phyloP scores from a whole-genome alignment of 2,113 vertebrate genomes.

The Tyrannus savana region DNA sequence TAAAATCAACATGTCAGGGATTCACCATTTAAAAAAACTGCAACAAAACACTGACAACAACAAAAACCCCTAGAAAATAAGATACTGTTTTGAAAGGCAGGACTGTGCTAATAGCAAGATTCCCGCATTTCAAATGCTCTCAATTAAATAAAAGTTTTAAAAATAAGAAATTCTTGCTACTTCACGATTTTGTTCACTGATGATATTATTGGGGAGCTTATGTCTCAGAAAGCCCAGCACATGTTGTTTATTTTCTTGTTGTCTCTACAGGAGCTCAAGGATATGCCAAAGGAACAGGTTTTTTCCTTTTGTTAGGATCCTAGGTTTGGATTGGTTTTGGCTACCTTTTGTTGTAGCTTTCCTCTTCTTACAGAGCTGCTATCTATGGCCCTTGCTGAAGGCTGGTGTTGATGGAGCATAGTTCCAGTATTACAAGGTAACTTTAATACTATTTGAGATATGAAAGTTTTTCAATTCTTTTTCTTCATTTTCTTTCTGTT shows the following conservation, averaged over 20 bases:
- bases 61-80: background rate
- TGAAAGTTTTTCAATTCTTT: background rate
- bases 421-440: background rate
- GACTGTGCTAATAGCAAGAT: background rate
- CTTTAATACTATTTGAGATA: background rate
- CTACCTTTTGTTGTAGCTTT: background rate
- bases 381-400: background rate
- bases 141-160: background rate
- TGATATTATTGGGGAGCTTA: background rate
- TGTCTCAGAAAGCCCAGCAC: background rate
- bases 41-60: background rate
- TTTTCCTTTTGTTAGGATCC: background rate
- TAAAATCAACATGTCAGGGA: background rate
- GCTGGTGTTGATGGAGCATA: background rate
- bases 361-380: background rate
- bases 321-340: background rate
- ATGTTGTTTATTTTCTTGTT: background rate
- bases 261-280: background rate
- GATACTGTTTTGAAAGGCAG: background rate
- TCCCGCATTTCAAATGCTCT: background rate
- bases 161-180: background rate
- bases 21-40: background rate
- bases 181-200: background rate
- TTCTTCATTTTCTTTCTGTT: slow-evolving; percentile 32
- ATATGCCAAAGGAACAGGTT: background rate